A percentile compares a stretch with the other conserved stretches of the same genome.
phyloP scores from a whole-genome alignment of 2,888 invertebrate species.

The Catocala fraxini region DNA sequence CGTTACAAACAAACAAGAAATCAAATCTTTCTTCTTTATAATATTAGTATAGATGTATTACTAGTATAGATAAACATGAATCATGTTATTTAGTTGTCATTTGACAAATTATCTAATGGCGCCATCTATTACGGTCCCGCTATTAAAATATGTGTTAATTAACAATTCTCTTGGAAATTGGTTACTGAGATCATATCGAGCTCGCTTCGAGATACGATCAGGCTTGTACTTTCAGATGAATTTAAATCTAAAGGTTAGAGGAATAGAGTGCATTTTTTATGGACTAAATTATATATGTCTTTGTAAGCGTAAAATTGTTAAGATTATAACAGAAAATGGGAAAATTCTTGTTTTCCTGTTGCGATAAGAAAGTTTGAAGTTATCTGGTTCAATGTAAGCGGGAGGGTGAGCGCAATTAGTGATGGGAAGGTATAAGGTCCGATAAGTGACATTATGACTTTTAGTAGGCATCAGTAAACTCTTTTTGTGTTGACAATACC shows the following conservation, averaged over 20 bases:
- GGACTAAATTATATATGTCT: not conserved
- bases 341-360: too few relatives aligned
- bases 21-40: too few relatives aligned
- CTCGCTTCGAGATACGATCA: constrained; percentile 5
- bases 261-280: constrained; percentile 12
- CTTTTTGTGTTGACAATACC: too few relatives aligned
- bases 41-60: too few relatives aligned
- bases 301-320: constrained; percentile 8
- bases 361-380: too few relatives aligned
- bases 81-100: constrained; percentile 5
- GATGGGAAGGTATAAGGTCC: too few relatives aligned
- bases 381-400: too few relatives aligned
- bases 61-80: not conserved
- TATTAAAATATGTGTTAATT: constrained; percentile 33
- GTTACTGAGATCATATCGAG: constrained; percentile 26
- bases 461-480: too few relatives aligned
- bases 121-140: constrained; percentile 26
- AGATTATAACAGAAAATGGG: not conserved
- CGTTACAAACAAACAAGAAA: too few relatives aligned
- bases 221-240: not conserved
- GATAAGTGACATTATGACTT: too few relatives aligned
- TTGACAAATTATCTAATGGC: constrained; percentile 39
- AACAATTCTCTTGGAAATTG: constrained; percentile 17
- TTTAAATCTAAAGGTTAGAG: not conserved
- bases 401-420: too few relatives aligned